Evolutionary conservation across 2,888 invertebrate genomes (phyloP).

Genomic region (Agrilus biguttatus): DNA sequence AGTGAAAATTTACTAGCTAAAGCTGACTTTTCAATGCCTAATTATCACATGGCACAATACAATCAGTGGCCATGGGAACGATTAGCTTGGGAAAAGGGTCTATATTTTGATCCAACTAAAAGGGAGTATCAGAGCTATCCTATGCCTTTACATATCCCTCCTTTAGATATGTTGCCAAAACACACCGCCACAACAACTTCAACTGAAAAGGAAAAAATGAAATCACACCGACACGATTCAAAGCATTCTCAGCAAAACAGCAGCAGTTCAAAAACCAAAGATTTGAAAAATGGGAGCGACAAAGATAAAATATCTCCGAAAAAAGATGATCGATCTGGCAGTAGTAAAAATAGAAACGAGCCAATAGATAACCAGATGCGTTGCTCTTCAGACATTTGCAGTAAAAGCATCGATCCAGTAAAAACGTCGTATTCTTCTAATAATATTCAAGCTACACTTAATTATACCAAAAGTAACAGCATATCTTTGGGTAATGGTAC

Average conservation of each 20-base stretch:
- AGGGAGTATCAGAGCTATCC: constrained; percentile 26
- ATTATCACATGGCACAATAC: constrained; percentile 50
- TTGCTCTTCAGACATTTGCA: no score
- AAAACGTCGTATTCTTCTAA: no score
- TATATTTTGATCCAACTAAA: constrained; percentile 40
- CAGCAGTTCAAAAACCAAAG: constrained; percentile 12
- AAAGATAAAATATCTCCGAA: constrained; percentile 16
- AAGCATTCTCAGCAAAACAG: constrained; percentile 14
- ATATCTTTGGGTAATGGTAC: no score
- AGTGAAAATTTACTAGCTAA: constrained; percentile 39
- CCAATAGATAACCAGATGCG: no score
- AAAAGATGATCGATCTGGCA: constrained; percentile 12
- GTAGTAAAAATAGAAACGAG: no score
- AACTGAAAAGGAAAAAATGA: constrained; percentile 23
- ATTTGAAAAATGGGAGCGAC: constrained; percentile 7
- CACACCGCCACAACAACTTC: constrained; percentile 6
- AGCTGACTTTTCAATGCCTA: constrained; percentile 51
- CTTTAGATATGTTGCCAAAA: constrained; percentile 26
- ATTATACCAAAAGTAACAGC: no score
- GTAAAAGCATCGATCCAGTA: no score
- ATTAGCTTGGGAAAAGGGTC: constrained; percentile 41
- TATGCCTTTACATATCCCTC: constrained; percentile 24
- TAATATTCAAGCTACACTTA: no score
- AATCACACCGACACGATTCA: constrained; percentile 24
- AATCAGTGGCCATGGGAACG: constrained; percentile 49